These are phyloP conservation scores for Enteromius trimaculatus DNA, from an alignment of 2,797 vertebrate genomes.

Conservation along the genomic window DNA sequence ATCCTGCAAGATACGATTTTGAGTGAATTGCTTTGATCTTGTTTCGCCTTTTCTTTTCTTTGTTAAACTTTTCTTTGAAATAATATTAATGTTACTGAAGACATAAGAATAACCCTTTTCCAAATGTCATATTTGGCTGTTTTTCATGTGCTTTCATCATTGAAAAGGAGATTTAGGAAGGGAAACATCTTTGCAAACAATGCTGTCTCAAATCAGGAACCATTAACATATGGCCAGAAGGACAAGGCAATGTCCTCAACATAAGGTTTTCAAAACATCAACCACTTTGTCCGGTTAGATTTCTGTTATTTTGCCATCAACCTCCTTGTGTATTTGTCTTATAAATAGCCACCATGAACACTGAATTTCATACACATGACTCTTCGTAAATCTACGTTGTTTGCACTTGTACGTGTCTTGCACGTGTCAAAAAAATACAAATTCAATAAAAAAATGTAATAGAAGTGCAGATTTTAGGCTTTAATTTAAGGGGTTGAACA, in stretches of 20 bases:
- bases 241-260: background rate
- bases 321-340: background rate
- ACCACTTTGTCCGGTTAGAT: background rate
- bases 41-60: background rate
- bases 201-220: background rate
- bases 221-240: background rate
- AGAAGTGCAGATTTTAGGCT: too few relatives aligned
- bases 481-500: too few relatives aligned
- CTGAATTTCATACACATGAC: background rate
- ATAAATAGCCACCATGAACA: background rate
- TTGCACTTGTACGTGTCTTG: too few relatives aligned
- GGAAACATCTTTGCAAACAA: background rate
- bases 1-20: background rate
- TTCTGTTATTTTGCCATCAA: conserved; percentile 7
- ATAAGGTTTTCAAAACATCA: background rate
- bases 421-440: too few relatives aligned
- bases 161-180: background rate
- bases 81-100: background rate
- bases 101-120: background rate
- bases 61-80: background rate
- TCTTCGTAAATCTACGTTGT: background rate
- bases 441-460: too few relatives aligned
- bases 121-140: background rate
- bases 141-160: too few relatives aligned
- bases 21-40: background rate